Evolutionary conservation across 2,113 vertebrate genomes (phyloP), one percentile per base, ranked within the genome.

Genomic region (Zosterops borbonicus): DNA sequence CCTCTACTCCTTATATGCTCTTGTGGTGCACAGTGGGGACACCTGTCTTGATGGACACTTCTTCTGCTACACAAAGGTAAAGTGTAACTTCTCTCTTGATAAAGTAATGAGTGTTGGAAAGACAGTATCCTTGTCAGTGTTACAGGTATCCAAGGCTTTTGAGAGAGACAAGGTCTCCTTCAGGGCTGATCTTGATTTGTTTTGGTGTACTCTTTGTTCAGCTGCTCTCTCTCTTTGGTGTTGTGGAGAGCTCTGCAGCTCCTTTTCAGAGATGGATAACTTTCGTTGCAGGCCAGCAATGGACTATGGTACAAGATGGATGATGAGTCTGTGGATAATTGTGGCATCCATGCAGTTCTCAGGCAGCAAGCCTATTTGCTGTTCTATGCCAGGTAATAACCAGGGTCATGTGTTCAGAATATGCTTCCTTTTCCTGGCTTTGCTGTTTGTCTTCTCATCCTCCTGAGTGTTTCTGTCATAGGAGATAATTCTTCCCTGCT

Each of bases 51-150:
- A 83, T 41, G 87, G 87, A 69, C 87, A 90, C n/a, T 90, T 83
- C 27, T 90, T 90, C 55, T 90, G 87, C 71, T 90, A 76, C 64
- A 69, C 79, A 90, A 90, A 90, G 71, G 87, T 83, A 63, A 83
- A 49, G 18, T 63, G 9, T 49, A 55, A 69, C 63, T 76, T 83
- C 55, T n/a, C 12, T 69, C 21, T 68, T 55, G 25, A 31, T 31
- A n/a, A 22, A 52, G 39, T 31, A 41, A 64, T 6, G 11, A 41
- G 24, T 69, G 18, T 47, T 31, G 35, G 25, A 25, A 69, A 35
- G 49, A 55, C 22, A 55, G n/a, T n/a, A n/a, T 62, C 27, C 9
- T 39, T 52, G 12, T 47, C 31, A 49, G 55, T 55, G 27, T 74
- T 58, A 37, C 12, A 12, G 13, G 11, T 21, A 55, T 37, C 22